Conservation (phyloP, 2,797 vertebrate genomes). For the Propithecus deckenii region DNA sequence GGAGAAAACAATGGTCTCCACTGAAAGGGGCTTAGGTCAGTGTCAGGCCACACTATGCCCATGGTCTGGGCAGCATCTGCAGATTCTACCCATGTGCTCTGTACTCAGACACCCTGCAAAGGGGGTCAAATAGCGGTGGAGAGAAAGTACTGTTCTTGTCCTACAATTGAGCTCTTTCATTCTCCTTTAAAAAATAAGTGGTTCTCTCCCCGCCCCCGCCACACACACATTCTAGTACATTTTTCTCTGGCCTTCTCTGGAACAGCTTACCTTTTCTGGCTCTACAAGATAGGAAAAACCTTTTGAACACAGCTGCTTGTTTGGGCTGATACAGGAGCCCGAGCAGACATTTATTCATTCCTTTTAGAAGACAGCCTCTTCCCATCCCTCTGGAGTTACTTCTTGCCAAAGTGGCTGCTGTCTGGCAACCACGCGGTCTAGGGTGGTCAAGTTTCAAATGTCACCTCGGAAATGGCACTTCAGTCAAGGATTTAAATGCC, state of each 20-base stretch:
- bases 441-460: constrained; percentile 67
- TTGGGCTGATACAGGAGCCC: constrained; percentile 29
- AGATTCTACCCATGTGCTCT: not conserved
- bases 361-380: constrained; percentile 48
- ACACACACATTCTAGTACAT: not conserved
- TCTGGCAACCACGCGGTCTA: constrained; percentile 3
- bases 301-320: constrained; percentile 42
- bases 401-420: constrained; percentile 61
- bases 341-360: constrained; percentile 54
- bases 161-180: not conserved
- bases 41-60: not conserved
- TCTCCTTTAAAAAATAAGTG: not conserved
- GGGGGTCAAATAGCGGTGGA: too few species aligned
- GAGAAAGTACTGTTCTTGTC: not conserved
- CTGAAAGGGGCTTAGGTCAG: not conserved
- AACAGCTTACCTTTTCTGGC: constrained; percentile 61
- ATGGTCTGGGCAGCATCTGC: not conserved
- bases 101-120: not conserved
- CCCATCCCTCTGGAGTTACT: constrained; percentile 42
- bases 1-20: not conserved
- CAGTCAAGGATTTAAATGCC: constrained; percentile 63
- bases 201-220: not conserved
- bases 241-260: not conserved
- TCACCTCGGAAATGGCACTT: constrained; percentile 52
- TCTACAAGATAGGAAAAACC: not conserved